Percentiles rank a stretch among this genome's conserved stretches.
These are phyloP conservation scores for Panthera tigris DNA, from an alignment of 2,113 vertebrate genomes.

Conservation along the genomic window DNA sequence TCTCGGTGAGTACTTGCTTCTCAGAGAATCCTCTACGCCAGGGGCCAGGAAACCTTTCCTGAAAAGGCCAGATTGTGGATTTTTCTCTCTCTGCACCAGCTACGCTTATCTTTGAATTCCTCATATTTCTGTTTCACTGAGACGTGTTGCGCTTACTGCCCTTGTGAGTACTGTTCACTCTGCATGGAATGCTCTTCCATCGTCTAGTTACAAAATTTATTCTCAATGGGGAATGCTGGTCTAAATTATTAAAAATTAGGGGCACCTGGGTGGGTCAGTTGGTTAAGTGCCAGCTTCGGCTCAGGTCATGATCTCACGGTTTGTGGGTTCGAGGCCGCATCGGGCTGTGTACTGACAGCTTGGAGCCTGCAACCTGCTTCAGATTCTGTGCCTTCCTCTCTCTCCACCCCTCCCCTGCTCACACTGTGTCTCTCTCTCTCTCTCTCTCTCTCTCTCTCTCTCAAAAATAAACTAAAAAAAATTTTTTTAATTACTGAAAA, in stretches of 20 bases:
- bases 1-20: conserved; percentile 91
- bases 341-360: no score
- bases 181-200: not conserved
- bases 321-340: no score
- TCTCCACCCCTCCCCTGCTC: no score
- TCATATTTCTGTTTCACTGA: not conserved
- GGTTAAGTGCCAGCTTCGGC: no score
- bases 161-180: not conserved
- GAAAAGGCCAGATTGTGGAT: not conserved
- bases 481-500: not conserved
- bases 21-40: not conserved
- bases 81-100: not conserved
- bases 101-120: not conserved
- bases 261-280: no score
- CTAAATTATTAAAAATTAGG: not conserved
- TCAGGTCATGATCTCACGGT: no score
- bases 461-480: no score
- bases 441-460: no score
- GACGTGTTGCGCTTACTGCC: fast-evolving
- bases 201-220: not conserved
- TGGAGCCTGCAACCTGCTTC: no score
- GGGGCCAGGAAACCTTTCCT: not conserved
- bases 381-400: no score
- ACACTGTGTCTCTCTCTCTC: no score
- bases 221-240: not conserved